A percentile compares a stretch with the other conserved stretches of the same genome.
Conservation (phyloP, 1,140 invertebrate genomes). For the Pogonomyrmex californicus region DNA sequence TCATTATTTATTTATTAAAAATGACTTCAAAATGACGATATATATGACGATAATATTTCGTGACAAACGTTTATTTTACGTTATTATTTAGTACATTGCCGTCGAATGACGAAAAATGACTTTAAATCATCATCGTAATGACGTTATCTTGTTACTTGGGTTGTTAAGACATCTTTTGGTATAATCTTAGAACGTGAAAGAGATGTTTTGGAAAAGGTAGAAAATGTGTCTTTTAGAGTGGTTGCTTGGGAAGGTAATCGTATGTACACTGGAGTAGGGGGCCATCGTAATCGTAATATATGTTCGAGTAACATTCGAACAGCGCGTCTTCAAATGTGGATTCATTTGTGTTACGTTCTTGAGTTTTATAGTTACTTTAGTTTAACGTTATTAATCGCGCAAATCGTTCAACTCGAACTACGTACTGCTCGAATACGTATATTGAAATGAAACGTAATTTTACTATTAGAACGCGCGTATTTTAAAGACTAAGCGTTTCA, state of each 20-base stretch:
- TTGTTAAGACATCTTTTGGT: too few species aligned
- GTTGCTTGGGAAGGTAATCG: background rate
- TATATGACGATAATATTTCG: too few species aligned
- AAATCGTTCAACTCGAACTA: background rate
- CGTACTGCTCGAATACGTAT: background rate
- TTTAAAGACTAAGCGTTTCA: background rate
- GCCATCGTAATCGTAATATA: background rate
- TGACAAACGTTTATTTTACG: too few species aligned
- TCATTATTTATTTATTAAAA: too few species aligned
- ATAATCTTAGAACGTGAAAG: too few species aligned
- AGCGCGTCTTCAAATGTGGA: constrained; percentile 36
- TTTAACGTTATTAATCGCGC: background rate
- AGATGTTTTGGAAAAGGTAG: too few species aligned
- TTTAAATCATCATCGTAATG: too few species aligned
- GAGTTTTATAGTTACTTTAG: background rate
- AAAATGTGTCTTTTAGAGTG: too few species aligned
- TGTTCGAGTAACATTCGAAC: constrained; percentile 30
- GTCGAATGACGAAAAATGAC: too few species aligned
- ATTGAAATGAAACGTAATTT: background rate
- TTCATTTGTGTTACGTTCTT: constrained; percentile 32
- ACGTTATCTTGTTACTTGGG: too few species aligned
- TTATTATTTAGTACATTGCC: too few species aligned
- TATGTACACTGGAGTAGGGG: background rate
- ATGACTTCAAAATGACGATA: too few species aligned
- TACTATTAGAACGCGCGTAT: background rate